Conservation (phyloP, 2,888 invertebrate genomes). For the Chrysotoxum bicinctum region DNA sequence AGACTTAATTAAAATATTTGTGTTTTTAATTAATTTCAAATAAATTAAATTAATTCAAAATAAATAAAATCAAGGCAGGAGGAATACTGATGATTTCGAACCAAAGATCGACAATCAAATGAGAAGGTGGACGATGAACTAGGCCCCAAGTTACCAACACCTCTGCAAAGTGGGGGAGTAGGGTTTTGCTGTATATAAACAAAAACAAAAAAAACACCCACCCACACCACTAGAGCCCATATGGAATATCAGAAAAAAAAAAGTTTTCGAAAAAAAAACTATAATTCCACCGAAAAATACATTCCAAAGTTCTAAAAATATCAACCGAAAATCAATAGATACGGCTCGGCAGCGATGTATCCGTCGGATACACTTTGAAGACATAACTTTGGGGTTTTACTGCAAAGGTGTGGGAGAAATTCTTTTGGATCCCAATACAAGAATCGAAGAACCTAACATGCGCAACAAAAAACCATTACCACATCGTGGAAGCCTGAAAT, state of each 20-base stretch:
- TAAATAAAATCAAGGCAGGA: neutral
- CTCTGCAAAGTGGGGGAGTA: conserved; percentile 22
- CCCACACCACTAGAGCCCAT: conserved; percentile 36
- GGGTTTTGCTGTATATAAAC: neutral
- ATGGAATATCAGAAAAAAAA: conserved; percentile 54
- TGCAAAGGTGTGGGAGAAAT: conserved; percentile 54
- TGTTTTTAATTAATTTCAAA: conserved; percentile 3
- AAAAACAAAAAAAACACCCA: neutral
- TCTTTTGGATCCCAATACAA: conserved; percentile 48
- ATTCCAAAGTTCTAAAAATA: conserved; percentile 66
- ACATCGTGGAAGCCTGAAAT: conserved; percentile 61
- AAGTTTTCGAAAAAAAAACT: conserved; percentile 4
- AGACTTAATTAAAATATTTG: conserved; percentile 34
- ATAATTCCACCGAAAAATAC: conserved; percentile 45
- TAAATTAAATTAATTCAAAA: too few species aligned
- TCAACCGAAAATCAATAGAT: conserved; percentile 37
- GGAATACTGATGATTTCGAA: conserved; percentile 44
- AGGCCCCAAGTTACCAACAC: conserved; percentile 54
- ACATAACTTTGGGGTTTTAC: conserved; percentile 42
- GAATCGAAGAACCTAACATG: conserved; percentile 43
- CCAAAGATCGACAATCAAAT: conserved; percentile 70
- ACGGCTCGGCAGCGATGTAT: neutral
- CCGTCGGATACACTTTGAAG: conserved; percentile 37
- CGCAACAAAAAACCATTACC: conserved; percentile 32
- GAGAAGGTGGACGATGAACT: conserved; percentile 29